phyloP scores from a whole-genome alignment of 2,113 vertebrate species.

The Mastomys coucha region DNA sequence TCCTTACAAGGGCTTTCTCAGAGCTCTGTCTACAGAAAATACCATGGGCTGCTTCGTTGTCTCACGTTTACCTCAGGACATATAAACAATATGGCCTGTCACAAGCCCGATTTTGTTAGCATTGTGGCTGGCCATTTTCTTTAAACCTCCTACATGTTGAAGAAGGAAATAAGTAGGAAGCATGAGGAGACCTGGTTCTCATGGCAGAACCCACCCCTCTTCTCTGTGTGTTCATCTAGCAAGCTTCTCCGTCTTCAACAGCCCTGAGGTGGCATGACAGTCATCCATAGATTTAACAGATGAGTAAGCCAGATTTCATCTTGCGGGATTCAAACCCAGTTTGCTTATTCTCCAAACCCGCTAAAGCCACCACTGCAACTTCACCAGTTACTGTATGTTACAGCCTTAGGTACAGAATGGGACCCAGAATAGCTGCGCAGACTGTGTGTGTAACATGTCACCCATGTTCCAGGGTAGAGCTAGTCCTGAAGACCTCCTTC shows the following conservation, averaged over 20 bases:
- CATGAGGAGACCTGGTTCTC: background rate
- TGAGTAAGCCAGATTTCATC: background rate
- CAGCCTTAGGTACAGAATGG: accelerated
- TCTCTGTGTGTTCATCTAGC: background rate
- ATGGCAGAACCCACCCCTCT: background rate
- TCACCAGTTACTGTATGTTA: accelerated
- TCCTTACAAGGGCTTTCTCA: accelerated
- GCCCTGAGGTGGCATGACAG: accelerated
- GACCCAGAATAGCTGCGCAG: accelerated
- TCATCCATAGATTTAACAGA: accelerated
- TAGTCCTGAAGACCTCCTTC: background rate
- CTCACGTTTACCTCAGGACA: too few species aligned
- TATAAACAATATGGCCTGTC: background rate
- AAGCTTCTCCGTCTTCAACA: accelerated
- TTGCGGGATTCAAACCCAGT: background rate
- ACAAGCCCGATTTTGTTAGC: background rate
- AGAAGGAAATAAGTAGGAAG: background rate
- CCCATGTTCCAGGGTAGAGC: background rate
- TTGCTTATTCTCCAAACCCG: background rate
- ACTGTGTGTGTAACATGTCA: background rate
- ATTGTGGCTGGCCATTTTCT: background rate
- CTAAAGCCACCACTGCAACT: background rate
- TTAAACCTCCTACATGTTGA: background rate
- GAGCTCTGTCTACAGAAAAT: accelerated
- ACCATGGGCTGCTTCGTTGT: background rate